These are phyloP conservation scores for Sphaeramia orbicularis DNA, from an alignment of 2,797 vertebrate genomes.

Conservation along the genomic window DNA sequence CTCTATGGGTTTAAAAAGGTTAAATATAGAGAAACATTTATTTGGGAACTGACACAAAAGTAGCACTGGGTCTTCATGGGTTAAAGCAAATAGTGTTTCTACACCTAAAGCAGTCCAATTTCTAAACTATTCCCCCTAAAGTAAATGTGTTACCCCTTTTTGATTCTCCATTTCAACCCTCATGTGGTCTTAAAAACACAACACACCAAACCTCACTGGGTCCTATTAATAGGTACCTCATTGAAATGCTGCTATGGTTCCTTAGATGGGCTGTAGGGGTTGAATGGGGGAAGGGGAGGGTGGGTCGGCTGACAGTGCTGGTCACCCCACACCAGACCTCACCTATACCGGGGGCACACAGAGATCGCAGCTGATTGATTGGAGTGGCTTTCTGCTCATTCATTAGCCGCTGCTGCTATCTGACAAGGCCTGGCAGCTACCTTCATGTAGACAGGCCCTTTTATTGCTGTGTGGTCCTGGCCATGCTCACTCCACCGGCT, in stretches of 20 bases:
- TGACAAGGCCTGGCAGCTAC: constrained; percentile 89
- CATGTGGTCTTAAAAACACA: constrained; percentile 5
- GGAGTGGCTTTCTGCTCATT: constrained; percentile 86
- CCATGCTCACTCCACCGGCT: constrained; percentile 66
- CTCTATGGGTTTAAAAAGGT: no score
- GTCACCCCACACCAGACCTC: constrained; percentile 88
- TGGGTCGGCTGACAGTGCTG: constrained; percentile 77
- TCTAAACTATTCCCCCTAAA: no score
- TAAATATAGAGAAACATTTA: no score
- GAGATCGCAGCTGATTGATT: constrained; percentile 86
- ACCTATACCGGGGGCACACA: constrained; percentile 84
- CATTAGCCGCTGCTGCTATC: constrained; percentile 85
- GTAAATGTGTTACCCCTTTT: no score
- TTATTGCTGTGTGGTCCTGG: constrained; percentile 86
- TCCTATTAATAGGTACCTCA: constrained; percentile 76
- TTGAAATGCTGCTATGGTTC: constrained; percentile 81
- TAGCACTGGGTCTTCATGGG: no score
- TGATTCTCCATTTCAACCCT: background rate
- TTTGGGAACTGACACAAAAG: no score
- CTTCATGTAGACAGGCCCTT: constrained; percentile 81
- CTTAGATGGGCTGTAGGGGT: constrained; percentile 73
- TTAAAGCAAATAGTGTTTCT: no score
- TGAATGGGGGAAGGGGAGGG: no score
- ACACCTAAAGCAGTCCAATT: no score
- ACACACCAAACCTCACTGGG: background rate